Evolutionary conservation across 1,140 invertebrate species (phyloP).

Genomic region (Palaemon carinicauda): DNA sequence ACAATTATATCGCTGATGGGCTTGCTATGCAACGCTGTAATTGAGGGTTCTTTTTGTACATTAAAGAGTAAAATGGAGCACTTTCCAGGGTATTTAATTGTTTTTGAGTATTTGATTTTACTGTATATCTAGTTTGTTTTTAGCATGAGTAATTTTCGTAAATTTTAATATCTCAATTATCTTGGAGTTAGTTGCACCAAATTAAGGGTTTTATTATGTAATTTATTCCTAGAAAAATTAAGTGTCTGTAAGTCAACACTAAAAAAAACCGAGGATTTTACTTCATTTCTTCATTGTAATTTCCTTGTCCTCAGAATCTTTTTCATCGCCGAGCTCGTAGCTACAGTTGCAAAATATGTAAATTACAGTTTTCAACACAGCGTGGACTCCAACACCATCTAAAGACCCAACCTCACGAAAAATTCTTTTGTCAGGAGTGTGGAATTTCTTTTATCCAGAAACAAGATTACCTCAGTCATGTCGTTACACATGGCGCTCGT

Average conservation of each 20-base stretch:
- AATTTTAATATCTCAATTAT: no score
- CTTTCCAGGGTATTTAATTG: no score
- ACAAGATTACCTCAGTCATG: constrained; percentile 9
- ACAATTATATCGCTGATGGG: no score
- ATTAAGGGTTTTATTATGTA: no score
- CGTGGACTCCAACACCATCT: constrained; percentile 32
- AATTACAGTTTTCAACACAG: constrained; percentile 23
- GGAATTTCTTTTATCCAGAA: constrained; percentile 5
- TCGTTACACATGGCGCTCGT: constrained; percentile 12
- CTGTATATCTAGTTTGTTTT: no score
- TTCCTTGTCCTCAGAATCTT: constrained; percentile 22
- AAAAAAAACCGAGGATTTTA: neutral
- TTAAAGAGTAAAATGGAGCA: no score
- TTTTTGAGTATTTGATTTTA: no score
- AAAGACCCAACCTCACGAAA: constrained; percentile 27
- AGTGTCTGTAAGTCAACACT: neutral
- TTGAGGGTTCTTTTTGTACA: no score
- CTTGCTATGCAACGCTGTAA: no score
- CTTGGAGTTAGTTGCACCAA: no score
- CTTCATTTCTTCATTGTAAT: neutral
- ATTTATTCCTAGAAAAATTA: neutral
- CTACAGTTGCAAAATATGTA: constrained; percentile 40
- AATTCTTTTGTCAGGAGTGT: constrained; percentile 38
- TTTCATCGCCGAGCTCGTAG: constrained; percentile 25
- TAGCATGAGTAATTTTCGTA: no score